Base-by-base conservation (phyloP, 1,140 invertebrate genomes). In the Apis cerana region DNA sequence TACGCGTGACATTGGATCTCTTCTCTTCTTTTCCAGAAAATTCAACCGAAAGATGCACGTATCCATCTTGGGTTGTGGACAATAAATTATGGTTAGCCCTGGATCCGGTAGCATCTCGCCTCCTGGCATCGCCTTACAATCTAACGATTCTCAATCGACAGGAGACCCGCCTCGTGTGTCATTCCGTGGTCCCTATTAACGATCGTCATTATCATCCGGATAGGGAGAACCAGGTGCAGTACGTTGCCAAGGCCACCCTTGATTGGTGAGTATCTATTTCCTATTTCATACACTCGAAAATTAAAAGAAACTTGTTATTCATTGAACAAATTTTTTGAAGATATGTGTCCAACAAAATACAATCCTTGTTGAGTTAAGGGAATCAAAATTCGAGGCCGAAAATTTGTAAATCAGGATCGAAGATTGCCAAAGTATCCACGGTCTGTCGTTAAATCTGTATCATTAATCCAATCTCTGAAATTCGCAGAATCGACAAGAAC, bases 91-190 rank as follows among this genome's bases (percentile, higher is more conserved):
- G 92, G 93, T 85, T 93, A 21, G 92, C 92, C 21, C 82, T 93
- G 75, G 92, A 93, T 71, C 90, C 84, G 48, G 88, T 90, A 27
- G 84, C 89, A 21, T 88, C 87, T 2, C 90, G 92, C 0, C 87
- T 93, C 1, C 81, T 91, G 27, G 89, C 91, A 4, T 91, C 92
- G 9, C 78, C 81, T 33, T 78, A 91, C 82, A 93, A 92, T 59
- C 88, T 93, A 79, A 93, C 92, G 70, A 92, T 93, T 52, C 85
- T 92, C 43, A 90, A 93, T 80, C 89, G 90, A 68, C 86, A 92
- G 75, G 93, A 93, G 86, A 93, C 92, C 0, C 91, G 89, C 23
- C 90, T 91, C 33, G 78, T 87, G 27, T 93, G 93, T 71, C 90
- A 93, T 80, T 79, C 84, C 0, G 77, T 88, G 17, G 82, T 92